Evolutionary conservation across 2,797 vertebrate species (phyloP).

Genomic region (Mastacembelus armatus): DNA sequence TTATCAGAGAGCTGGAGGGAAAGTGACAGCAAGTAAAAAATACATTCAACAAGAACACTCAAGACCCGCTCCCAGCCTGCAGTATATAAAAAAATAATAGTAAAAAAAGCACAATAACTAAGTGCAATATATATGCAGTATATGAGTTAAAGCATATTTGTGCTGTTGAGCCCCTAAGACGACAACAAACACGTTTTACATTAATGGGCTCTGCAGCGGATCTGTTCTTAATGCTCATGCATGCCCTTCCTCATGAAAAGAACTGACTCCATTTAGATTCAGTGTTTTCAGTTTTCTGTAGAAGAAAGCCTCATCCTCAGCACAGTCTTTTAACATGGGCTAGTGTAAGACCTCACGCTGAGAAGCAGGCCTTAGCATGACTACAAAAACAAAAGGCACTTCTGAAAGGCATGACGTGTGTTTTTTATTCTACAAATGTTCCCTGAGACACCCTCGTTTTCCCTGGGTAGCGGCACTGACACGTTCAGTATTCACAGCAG

Average conservation of each 20-base stretch:
- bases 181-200: constrained; percentile 18
- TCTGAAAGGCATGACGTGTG: constrained; percentile 64
- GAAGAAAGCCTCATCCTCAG: constrained; percentile 26
- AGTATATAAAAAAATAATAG: constrained; percentile 14
- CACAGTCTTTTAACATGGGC: constrained; percentile 37
- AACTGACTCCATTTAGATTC: constrained; percentile 24
- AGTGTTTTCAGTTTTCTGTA: constrained; percentile 19
- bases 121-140: neutral
- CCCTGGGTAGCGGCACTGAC: constrained; percentile 61
- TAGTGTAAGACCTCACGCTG: constrained; percentile 42
- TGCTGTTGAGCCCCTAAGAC: constrained; percentile 10
- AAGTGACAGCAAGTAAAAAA: neutral
- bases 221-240: constrained; percentile 5
- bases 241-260: constrained; percentile 24
- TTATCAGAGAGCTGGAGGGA: constrained; percentile 33
- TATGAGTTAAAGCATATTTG: constrained; percentile 8
- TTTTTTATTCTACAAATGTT: constrained; percentile 71
- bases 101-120: constrained; percentile 13
- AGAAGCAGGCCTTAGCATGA: constrained; percentile 47
- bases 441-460: constrained; percentile 57
- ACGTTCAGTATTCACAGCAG: constrained; percentile 70
- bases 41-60: neutral
- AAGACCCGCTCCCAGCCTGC: neutral
- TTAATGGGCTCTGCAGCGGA: neutral
- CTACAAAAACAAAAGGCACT: constrained; percentile 67